Evolutionary conservation across 2,888 invertebrate genomes (phyloP).

Genomic region (Dexiosoma caninum): DNA sequence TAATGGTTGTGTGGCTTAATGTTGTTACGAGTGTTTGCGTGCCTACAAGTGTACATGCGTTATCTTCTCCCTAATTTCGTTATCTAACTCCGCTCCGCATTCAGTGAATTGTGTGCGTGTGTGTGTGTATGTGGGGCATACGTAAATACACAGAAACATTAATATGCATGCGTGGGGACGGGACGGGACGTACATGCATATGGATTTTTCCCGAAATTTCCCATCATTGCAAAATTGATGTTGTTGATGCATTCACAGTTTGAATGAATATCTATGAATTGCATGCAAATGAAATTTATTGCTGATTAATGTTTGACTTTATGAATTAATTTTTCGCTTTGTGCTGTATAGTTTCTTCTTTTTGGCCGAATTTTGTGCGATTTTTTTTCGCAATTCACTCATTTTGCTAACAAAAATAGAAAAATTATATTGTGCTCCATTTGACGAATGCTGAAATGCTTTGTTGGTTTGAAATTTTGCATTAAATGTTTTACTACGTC

Average conservation of each 20-base stretch:
- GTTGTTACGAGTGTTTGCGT: constrained; percentile 31
- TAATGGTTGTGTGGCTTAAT: background rate
- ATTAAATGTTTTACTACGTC: too few species aligned
- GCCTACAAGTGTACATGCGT: constrained; percentile 41
- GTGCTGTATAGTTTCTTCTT: background rate
- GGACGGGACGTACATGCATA: too few species aligned
- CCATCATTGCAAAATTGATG: background rate
- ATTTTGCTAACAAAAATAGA: background rate
- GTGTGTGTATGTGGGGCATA: too few species aligned
- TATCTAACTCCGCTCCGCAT: background rate
- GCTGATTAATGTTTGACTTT: constrained; percentile 8
- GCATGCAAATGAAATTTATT: background rate
- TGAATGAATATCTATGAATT: constrained; percentile 9
- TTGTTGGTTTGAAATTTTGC: too few species aligned
- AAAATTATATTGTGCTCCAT: background rate
- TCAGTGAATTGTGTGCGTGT: too few species aligned
- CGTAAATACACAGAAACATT: background rate
- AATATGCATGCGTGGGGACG: too few species aligned
- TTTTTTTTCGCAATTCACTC: background rate
- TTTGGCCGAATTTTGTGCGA: background rate
- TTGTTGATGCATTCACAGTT: constrained; percentile 1
- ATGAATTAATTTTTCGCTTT: background rate
- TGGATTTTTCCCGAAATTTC: background rate
- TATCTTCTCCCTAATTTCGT: constrained; percentile 21
- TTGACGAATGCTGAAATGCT: too few species aligned